These are phyloP conservation scores for Rhizomys pruinosus DNA, from an alignment of 2,113 vertebrate species.

Conservation along the genomic window DNA sequence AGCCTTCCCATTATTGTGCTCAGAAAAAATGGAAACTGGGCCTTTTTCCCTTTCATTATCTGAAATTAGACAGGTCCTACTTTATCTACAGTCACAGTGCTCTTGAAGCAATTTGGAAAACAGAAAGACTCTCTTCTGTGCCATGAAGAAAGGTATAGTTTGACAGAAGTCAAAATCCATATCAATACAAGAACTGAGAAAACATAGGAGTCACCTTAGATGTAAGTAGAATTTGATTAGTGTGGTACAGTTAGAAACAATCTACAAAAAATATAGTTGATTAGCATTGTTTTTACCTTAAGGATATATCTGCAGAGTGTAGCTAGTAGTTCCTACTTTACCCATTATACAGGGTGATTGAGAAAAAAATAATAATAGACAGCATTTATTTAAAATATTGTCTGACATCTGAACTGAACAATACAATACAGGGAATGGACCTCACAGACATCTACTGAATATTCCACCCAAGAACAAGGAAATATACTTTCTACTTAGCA, in stretches of 20 bases:
- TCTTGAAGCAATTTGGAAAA: conserved; percentile 60
- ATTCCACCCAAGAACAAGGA: too few relatives aligned
- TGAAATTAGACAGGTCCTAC: neutral
- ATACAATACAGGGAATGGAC: too few relatives aligned
- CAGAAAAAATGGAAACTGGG: neutral
- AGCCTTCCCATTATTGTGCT: neutral
- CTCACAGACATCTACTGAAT: too few relatives aligned
- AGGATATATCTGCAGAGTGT: neutral
- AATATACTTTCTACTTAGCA: too few relatives aligned
- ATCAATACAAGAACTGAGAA: neutral
- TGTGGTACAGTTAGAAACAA: neutral
- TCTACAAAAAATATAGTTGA: conserved; percentile 6
- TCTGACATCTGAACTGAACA: too few relatives aligned
- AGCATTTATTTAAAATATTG: neutral
- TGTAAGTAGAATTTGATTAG: conserved; percentile 13
- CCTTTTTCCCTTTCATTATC: conserved; percentile 35
- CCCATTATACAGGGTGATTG: neutral
- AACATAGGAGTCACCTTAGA: neutral
- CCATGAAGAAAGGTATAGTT: neutral
- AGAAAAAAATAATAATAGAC: neutral
- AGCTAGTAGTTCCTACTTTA: neutral
- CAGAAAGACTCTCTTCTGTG: neutral
- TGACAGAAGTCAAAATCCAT: neutral
- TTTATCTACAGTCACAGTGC: neutral
- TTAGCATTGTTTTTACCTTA: neutral